Evolutionary conservation across 2,888 invertebrate species (phyloP).

Genomic region (Noctua comes): DNA sequence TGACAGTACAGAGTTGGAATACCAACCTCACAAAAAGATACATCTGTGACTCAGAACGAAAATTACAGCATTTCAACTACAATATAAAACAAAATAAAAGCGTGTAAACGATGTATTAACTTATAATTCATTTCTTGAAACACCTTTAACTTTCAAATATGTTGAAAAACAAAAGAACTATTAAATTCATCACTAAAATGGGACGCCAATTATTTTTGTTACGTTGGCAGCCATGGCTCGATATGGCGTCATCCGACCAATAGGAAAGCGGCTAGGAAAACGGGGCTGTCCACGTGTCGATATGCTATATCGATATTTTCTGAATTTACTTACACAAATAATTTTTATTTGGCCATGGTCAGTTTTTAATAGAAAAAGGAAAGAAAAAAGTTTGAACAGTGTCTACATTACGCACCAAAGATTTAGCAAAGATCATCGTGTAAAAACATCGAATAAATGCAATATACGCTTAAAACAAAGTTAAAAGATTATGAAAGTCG

Average conservation of each 20-base stretch:
- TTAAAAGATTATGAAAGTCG: not conserved
- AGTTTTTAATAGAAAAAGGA: not conserved
- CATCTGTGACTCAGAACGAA: slow-evolving; percentile 72
- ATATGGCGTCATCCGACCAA: slow-evolving; percentile 77
- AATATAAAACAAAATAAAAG: slow-evolving; percentile 9
- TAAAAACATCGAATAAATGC: not conserved
- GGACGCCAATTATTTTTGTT: slow-evolving; percentile 65
- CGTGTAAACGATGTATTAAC: not conserved
- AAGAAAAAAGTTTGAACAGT: not conserved
- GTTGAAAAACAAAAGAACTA: slow-evolving; percentile 25
- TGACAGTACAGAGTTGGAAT: slow-evolving; percentile 24
- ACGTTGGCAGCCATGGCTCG: slow-evolving; percentile 77
- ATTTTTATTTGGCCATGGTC: not conserved
- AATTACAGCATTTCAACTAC: slow-evolving; percentile 19
- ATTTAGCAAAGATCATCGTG: not conserved
- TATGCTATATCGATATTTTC: slow-evolving; percentile 61
- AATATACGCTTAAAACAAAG: not conserved
- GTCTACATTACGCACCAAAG: not conserved
- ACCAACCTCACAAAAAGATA: slow-evolving; percentile 73
- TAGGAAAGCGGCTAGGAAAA: slow-evolving; percentile 68
- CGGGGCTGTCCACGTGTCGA: slow-evolving; percentile 71
- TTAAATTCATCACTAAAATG: slow-evolving; percentile 46
- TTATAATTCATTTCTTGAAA: slow-evolving; percentile 36
- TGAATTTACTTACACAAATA: not conserved
- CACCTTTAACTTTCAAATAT: slow-evolving; percentile 5